Evolutionary conservation across 2,797 vertebrate species (phyloP), one percentile per base, ranked within the genome.

Genomic region (Gobionotothen gibberifrons): DNA sequence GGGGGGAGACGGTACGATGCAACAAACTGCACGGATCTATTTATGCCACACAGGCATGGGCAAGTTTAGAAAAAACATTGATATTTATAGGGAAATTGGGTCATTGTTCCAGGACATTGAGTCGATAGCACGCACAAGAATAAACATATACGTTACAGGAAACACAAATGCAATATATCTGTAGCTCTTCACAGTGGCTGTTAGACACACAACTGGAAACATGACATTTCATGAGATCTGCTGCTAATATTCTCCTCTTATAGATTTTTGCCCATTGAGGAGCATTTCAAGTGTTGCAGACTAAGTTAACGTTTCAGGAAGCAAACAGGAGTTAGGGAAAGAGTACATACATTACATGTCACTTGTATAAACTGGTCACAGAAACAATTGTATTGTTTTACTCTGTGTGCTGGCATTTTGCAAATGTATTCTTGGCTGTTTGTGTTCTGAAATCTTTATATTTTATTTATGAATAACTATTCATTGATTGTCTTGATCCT

Each of bases 21-120:
- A 78, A 46, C 74, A 79, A 78, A 85, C 59, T 68, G 43, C 58
- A 57, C 57, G 22, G 40, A 83, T 75, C 76, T 77, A 72, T 84
- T 79, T 78, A 76, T 82, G 46, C 63, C 39, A 42, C 66, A 32
- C 53, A 58, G 56, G 40, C 48, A 54, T 15, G 26, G 58, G 55
- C 21, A 68, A 58, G 29, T 61, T 67, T 40, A 69, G 54, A 68
- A 17, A 15, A 74, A 62, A 65, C n/a, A n/a, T n/a, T n/a, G n/a
- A 66, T 74, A 55, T 82, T 74, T 67, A 65, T 51, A 14, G 11
- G 49, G 53, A 86, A 83, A 86, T n/a, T 69, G 59, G 72, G 72
- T 87, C 76, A 72, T 39, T 58, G 63, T 10, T 48, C 44, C 8
- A 60, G 53, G 15, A 61, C 43, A 22, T 12, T 15, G 29, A 44